Base-by-base conservation (phyloP, 2,797 vertebrate genomes). In the Poeciliopsis paucimaculata region DNA sequence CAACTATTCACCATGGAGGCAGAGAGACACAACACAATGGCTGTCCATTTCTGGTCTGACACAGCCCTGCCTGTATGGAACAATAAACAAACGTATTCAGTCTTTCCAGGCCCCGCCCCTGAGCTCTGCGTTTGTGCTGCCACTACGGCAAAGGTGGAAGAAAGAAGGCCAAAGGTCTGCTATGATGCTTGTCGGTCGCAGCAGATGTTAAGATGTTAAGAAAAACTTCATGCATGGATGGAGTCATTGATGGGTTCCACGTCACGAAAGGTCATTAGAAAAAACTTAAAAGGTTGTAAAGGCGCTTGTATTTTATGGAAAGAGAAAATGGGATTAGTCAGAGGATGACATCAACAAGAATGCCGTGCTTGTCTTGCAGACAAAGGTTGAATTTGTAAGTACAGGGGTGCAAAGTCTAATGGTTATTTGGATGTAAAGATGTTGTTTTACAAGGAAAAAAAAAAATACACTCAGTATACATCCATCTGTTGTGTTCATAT, bases 1-100 rank as follows among this genome's bases (percentile, higher is more conserved):
- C 92, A 88, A 86, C 92, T 90, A 96, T 96, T 96, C 94, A 96
- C 87, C 88, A 87, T 80, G 80, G 77, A 86, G 82, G 85, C 94
- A 82, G 90, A 91, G 91, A 94, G 91, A 93, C 86, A 85, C 89
- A 34, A 83, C 86, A 95, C 94, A 94, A 96, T 95, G 81, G 91
- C 77, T 88, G 88, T 88, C 87, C 92, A 90, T 93, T 91, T 90
- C 89, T 93, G 85, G 57, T 62, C 88, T 80, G 78, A 86, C 89
- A 84, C 88, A 76, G 91, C 89, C 91, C 91, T 87, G 94, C 92
- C 92, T 89, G 81, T 89, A 85, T 87, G 90, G 92, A 92, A 94
- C 94, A 95, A 94, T 93, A 91, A 93, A 94, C 93, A 94, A 91
- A 93, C 68, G 60, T 78, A 74, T 82, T 88, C 91, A 91, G 88